These are phyloP conservation scores for Himalopsyche anomala DNA, from an alignment of 2,888 invertebrate genomes.

Conservation along the genomic window DNA sequence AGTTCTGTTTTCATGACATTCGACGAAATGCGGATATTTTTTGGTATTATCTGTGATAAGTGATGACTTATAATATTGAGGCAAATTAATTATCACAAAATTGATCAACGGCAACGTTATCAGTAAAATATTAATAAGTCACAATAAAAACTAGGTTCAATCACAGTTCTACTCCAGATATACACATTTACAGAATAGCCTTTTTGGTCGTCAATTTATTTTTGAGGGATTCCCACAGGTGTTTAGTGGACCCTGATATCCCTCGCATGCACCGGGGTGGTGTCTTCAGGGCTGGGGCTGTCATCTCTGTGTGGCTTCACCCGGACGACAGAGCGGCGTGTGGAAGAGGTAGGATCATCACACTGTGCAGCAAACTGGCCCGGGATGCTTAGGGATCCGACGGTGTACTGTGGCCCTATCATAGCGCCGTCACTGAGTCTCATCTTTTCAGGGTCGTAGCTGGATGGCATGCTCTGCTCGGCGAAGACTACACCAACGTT, in stretches of 20 bases:
- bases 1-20: too few species aligned
- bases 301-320: conserved; percentile 81
- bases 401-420: conserved; percentile 68
- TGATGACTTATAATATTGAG: too few species aligned
- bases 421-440: conserved; percentile 78
- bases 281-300: conserved; percentile 84
- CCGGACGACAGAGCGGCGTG: conserved; percentile 79
- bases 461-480: conserved; percentile 73
- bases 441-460: conserved; percentile 81
- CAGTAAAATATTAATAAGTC: too few species aligned
- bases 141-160: too few species aligned
- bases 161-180: conserved; percentile 49
- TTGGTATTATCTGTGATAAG: too few species aligned
- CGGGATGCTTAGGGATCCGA: conserved; percentile 67
- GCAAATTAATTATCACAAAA: too few species aligned
- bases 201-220: conserved; percentile 26
- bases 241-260: conserved; percentile 77
- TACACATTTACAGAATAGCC: conserved; percentile 42
- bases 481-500: conserved; percentile 89
- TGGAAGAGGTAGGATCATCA: conserved; percentile 56
- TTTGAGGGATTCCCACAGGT: background rate
- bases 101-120: too few species aligned
- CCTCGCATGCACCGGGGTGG: conserved; percentile 79
- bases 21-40: too few species aligned
- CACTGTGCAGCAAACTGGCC: conserved; percentile 70